phyloP scores from a whole-genome alignment of 2,113 vertebrate genomes.

The Ellobius talpinus region DNA sequence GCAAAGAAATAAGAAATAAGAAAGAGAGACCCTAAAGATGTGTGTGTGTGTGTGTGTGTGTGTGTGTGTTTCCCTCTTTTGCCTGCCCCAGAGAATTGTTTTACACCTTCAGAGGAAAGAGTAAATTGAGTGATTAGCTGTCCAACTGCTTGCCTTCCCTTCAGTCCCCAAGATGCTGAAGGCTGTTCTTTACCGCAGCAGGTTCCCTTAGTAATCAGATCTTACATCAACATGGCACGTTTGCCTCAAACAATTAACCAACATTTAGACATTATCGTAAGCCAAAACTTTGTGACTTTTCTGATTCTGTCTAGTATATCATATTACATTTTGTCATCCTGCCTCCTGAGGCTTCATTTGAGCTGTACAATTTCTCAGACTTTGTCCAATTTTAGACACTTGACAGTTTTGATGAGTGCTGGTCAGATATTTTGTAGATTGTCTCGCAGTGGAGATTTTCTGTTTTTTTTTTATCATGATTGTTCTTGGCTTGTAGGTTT shows the following conservation, averaged over 20 bases:
- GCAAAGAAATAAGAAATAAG: background rate
- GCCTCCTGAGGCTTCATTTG: background rate
- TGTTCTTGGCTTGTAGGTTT: slow-evolving; percentile 12
- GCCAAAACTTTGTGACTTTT: background rate
- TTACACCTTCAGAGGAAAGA: background rate
- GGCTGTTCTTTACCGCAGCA: background rate
- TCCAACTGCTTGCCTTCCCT: background rate
- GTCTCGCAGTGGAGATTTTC: background rate
- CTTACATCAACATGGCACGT: background rate
- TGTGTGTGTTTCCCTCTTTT: background rate
- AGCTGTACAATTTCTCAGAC: background rate
- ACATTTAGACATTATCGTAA: background rate
- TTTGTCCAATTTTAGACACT: background rate
- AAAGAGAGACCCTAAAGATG: background rate
- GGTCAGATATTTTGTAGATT: background rate
- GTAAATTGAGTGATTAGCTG: background rate
- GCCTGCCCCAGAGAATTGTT: background rate
- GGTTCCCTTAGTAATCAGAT: background rate
- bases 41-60: background rate
- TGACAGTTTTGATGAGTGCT: slow-evolving; percentile 18
- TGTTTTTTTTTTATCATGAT: background rate
- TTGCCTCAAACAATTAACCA: background rate
- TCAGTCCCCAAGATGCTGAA: background rate
- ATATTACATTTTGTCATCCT: background rate
- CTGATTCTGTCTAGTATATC: background rate